phyloP scores from a whole-genome alignment of 2,888 invertebrate genomes.

The Seira musarum region DNA sequence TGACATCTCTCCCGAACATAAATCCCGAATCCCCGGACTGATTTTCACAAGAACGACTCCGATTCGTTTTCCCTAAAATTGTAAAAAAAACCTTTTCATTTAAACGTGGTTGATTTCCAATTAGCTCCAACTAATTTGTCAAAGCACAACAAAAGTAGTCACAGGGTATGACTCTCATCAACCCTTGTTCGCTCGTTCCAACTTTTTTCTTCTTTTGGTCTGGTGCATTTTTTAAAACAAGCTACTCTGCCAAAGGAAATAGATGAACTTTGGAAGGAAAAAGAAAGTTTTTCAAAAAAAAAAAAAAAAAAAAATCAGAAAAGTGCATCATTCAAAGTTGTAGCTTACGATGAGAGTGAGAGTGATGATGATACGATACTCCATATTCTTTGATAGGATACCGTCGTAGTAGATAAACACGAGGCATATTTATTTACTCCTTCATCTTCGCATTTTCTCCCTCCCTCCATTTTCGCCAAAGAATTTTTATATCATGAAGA shows the following conservation, averaged over 20 bases:
- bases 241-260: background rate
- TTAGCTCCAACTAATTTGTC: slow-evolving; percentile 55
- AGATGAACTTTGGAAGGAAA: background rate
- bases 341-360: background rate
- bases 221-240: background rate
- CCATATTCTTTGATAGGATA: slow-evolving; percentile 4
- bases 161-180: slow-evolving; percentile 2
- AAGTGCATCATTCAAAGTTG: background rate
- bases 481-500: slow-evolving; percentile 12
- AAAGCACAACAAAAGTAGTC: slow-evolving; percentile 14
- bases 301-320: too few relatives aligned
- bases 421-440: slow-evolving; percentile 18
- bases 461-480: slow-evolving; percentile 15
- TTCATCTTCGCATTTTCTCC: background rate
- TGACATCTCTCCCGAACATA: slow-evolving; percentile 14
- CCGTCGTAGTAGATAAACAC: slow-evolving; percentile 16
- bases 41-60: slow-evolving; percentile 4
- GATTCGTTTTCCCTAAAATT: slow-evolving; percentile 5
- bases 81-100: background rate
- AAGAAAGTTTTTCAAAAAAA: too few relatives aligned
- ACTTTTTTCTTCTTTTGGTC: background rate
- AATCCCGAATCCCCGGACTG: slow-evolving; percentile 1
- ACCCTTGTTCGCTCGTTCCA: background rate
- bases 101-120: slow-evolving; percentile 30
- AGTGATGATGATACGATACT: slow-evolving; percentile 16